Percentiles rank a stretch among this genome's conserved stretches.
phyloP scores from a whole-genome alignment of 1,140 invertebrate genomes.

The Penaeus indicus region DNA sequence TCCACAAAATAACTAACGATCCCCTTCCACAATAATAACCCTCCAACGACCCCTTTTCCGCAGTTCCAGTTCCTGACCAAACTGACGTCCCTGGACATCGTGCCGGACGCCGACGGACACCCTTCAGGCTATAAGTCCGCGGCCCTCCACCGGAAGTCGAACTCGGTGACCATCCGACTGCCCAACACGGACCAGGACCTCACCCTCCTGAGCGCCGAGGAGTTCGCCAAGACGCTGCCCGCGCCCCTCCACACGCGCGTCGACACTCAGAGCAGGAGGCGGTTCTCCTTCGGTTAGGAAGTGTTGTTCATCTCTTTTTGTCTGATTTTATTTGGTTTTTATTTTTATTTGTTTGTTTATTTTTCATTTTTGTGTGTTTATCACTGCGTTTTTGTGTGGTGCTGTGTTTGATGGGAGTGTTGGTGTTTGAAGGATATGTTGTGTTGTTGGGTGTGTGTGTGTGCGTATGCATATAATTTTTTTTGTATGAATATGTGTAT shows the following conservation, averaged over 20 bases:
- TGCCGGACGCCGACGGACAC: not conserved
- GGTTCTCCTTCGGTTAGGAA: constrained; percentile 32
- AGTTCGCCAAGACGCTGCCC: constrained; percentile 39
- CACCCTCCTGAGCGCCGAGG: constrained; percentile 28
- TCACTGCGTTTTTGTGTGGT: too few relatives aligned
- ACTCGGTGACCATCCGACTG: not conserved
- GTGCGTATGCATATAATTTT: not conserved
- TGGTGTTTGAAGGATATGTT: too few relatives aligned
- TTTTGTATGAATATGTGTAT: too few relatives aligned
- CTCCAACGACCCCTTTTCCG: not conserved
- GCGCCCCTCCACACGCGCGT: constrained; percentile 22
- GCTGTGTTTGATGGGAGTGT: too few relatives aligned
- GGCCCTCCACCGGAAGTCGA: constrained; percentile 34
- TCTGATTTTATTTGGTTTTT: not conserved
- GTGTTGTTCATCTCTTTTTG: not conserved
- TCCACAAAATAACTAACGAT: too few relatives aligned
- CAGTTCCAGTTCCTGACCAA: constrained; percentile 52
- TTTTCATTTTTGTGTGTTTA: too few relatives aligned
- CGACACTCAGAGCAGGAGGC: not conserved
- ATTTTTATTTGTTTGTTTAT: not conserved
- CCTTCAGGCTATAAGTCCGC: constrained; percentile 30
- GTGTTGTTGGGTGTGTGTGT: too few relatives aligned
- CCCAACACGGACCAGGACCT: not conserved
- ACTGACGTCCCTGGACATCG: constrained; percentile 24
- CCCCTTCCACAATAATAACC: not conserved